Conservation (phyloP, 2,113 vertebrate species). For the Cisticola juncidis region DNA sequence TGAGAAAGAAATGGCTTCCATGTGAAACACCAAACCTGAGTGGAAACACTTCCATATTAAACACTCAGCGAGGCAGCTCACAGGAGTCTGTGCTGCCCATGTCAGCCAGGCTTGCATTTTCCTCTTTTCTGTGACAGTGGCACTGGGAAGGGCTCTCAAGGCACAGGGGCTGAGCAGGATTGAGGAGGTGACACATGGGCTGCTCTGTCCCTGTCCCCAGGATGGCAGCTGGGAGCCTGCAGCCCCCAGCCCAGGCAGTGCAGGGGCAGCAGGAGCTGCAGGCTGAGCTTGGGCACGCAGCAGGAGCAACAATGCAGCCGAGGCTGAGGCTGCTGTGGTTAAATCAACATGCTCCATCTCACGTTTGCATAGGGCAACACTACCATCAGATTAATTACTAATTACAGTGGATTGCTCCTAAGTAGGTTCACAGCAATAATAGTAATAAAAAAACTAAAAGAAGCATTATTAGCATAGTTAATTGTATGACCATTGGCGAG, state of each 20-base stretch:
- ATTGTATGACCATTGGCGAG: conserved; percentile 48
- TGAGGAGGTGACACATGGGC: fast-evolving
- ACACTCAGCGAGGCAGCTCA: fast-evolving
- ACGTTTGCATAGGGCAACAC: conserved; percentile 44
- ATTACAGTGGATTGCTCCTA: conserved; percentile 44
- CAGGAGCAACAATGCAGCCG: not conserved
- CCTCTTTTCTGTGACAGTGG: not conserved
- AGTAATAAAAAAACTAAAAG: conserved; percentile 52
- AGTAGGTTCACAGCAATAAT: conserved; percentile 42
- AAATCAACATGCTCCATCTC: conserved; percentile 52
- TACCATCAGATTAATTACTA: conserved; percentile 57
- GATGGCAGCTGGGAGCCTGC: not conserved
- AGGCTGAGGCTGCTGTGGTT: not conserved
- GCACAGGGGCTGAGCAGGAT: not conserved
- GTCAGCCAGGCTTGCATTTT: not conserved
- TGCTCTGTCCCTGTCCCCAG: not conserved
- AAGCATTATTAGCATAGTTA: conserved; percentile 52
- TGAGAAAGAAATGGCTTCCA: not conserved
- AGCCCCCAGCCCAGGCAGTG: not conserved
- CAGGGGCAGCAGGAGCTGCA: not conserved
- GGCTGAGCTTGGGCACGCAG: not conserved
- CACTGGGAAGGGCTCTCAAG: not conserved
- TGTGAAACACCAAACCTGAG: not conserved
- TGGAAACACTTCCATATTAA: not conserved
- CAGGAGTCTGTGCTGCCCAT: not conserved